Evolutionary conservation across 1,140 invertebrate genomes (phyloP), one percentile per base, ranked within the genome.

Genomic region (Maconellicoccus hirsutus): DNA sequence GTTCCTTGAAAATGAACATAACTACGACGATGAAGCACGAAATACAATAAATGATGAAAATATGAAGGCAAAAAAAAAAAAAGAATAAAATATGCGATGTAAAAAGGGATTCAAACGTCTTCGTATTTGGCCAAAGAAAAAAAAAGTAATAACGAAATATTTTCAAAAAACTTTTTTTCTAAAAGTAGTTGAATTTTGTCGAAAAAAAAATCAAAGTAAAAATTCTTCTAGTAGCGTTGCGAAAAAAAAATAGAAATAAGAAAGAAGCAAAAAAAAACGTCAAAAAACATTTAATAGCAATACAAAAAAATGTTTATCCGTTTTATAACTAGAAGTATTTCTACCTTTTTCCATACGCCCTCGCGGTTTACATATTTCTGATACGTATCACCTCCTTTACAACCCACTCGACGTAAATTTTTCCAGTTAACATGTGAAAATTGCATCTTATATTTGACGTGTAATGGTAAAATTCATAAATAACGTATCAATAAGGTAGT

Each of bases 101-200:
- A 52, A 16, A 52, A 52, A 52, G n/a, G 42, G n/a, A 52, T 52
- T 52, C 42, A 52, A 19, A 52, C 42, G 42, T 52, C 42, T 52
- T 52, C n/a, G 6, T 52, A 8, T 52, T 52, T 19, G 6, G n/a
- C 6, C 16, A 52, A 33, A 33, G 29, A 33, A 16, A 52, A 52
- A 52, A 52, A 52, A 52, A 52, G 42, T 52, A 52, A 52, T 52
- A 52, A 52, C 42, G 42, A 52, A 52, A 52, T 52, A 52, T 52
- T 52, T 52, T 52, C n/a, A 3, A 52, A 52, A 52, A 4, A 33
- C 3, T 12, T 33, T 19, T 52, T 52, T 52, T 52, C 42, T 52
- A 52, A 14, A 52, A 52, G 42, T 38, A 38, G 33, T 52, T 52
- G 42, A 52, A 52, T 52, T 52, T 52, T 19, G 42, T 4, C 10